phyloP scores from a whole-genome alignment of 2,113 vertebrate genomes.

The Dipodomys ordii region DNA sequence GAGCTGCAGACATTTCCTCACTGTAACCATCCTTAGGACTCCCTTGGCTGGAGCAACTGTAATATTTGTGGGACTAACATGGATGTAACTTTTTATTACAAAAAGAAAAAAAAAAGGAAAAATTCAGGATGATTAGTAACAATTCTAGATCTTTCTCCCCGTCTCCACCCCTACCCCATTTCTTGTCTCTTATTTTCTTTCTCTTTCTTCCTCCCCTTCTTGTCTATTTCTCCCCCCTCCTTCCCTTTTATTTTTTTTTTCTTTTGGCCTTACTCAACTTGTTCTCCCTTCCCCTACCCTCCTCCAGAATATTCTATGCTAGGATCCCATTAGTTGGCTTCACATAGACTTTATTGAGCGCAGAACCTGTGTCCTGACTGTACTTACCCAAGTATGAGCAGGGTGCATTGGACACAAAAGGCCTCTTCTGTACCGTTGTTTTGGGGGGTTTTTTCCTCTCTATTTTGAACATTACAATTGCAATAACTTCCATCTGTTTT shows the following conservation, averaged over 20 bases:
- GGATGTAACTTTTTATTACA: conserved; percentile 87
- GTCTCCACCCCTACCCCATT: conserved; percentile 69
- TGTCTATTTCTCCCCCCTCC: conserved; percentile 65
- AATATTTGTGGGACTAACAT: conserved; percentile 91
- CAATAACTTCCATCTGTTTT: conserved; percentile 90
- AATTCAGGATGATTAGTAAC: conserved; percentile 87
- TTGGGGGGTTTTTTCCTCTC: background rate
- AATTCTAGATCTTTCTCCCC: conserved; percentile 83
- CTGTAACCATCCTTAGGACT: conserved; percentile 87
- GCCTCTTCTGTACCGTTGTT: conserved; percentile 69
- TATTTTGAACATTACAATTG: conserved; percentile 84
- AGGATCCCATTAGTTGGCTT: conserved; percentile 84
- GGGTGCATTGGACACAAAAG: conserved; percentile 83
- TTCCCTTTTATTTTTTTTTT: no score
- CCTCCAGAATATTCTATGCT: conserved; percentile 64
- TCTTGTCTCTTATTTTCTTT: conserved; percentile 47
- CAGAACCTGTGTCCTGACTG: conserved; percentile 80
- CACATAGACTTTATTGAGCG: conserved; percentile 86
- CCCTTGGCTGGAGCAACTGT: conserved; percentile 89
- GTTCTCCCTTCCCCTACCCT: conserved; percentile 39
- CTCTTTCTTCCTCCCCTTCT: conserved; percentile 69
- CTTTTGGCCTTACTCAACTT: conserved; percentile 79
- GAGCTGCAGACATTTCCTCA: conserved; percentile 84
- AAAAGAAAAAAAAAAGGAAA: background rate
- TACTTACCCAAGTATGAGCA: conserved; percentile 75